Evolutionary conservation across 2,888 invertebrate species (phyloP).

Genomic region (Esperia sulphurella): DNA sequence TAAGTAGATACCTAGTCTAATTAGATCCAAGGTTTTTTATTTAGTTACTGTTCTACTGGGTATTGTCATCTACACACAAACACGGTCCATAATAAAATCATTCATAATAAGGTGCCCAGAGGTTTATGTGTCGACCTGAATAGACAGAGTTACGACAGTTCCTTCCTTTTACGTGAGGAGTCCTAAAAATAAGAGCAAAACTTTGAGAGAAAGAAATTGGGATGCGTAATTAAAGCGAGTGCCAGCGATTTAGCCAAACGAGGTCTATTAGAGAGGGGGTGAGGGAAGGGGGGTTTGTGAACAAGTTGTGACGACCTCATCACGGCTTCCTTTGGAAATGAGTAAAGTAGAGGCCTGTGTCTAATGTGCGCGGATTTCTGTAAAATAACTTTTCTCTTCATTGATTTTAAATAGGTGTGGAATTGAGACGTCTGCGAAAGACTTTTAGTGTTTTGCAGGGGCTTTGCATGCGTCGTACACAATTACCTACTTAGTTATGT

Average conservation of each 20-base stretch:
- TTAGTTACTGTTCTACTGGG: too few species aligned
- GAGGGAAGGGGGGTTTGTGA: constrained; percentile 26
- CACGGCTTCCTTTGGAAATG: constrained; percentile 28
- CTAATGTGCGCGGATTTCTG: constrained; percentile 29
- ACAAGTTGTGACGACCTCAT: constrained; percentile 41
- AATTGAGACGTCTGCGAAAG: too few species aligned
- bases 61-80: too few species aligned
- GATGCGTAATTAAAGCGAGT: constrained; percentile 55
- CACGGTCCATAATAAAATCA: neutral
- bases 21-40: too few species aligned
- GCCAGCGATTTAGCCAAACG: constrained; percentile 51
- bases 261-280: constrained; percentile 41
- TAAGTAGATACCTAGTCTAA: too few species aligned
- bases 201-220: constrained; percentile 43
- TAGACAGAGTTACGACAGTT: constrained; percentile 1
- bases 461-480: too few species aligned
- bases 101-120: neutral
- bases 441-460: too few species aligned
- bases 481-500: too few species aligned
- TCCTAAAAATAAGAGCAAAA: constrained; percentile 26
- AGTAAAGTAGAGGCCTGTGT: constrained; percentile 34
- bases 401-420: too few species aligned
- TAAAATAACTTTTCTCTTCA: too few species aligned
- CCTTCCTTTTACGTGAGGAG: neutral
- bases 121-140: neutral